Conservation (phyloP, 2,888 invertebrate species). For the Paralinhomoeus sp. region DNA sequence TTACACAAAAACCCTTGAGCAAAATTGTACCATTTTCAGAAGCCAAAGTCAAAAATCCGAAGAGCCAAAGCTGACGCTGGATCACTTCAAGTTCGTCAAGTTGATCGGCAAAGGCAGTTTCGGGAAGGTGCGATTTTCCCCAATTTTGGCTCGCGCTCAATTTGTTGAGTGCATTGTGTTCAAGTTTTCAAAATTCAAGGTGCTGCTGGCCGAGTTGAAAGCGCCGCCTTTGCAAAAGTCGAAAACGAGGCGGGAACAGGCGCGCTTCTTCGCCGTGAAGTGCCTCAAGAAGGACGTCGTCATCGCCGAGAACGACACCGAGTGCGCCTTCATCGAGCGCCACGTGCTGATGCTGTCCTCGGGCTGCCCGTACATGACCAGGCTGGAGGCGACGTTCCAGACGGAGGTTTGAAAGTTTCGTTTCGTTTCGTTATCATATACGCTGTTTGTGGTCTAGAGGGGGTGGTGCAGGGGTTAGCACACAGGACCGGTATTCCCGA, state of each 20-base stretch:
- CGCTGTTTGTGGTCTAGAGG: too few relatives aligned
- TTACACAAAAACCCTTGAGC: too few relatives aligned
- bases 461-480: too few relatives aligned
- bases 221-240: constrained; percentile 37
- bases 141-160: constrained; percentile 5
- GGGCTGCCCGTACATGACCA: constrained; percentile 88
- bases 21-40: too few relatives aligned
- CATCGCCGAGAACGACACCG: constrained; percentile 91
- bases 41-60: too few relatives aligned
- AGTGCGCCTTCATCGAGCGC: constrained; percentile 61
- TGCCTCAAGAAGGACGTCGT: constrained; percentile 96
- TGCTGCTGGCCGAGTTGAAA: constrained; percentile 74
- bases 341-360: constrained; percentile 69
- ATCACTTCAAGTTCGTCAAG: constrained; percentile 80
- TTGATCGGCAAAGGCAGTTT: constrained; percentile 96
- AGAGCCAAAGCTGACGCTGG: constrained; percentile 33
- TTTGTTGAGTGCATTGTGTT: background rate
- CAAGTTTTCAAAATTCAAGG: constrained; percentile 36
- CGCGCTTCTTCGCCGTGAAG: constrained; percentile 86
- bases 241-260: constrained; percentile 49
- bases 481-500: too few relatives aligned
- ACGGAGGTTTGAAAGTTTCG: constrained; percentile 52
- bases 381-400: constrained; percentile 93
- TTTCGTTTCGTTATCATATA: too few relatives aligned
- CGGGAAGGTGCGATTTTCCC: constrained; percentile 52